Conservation (phyloP, 92 coral and sea anemone genomes). For the Metridium senile region DNA sequence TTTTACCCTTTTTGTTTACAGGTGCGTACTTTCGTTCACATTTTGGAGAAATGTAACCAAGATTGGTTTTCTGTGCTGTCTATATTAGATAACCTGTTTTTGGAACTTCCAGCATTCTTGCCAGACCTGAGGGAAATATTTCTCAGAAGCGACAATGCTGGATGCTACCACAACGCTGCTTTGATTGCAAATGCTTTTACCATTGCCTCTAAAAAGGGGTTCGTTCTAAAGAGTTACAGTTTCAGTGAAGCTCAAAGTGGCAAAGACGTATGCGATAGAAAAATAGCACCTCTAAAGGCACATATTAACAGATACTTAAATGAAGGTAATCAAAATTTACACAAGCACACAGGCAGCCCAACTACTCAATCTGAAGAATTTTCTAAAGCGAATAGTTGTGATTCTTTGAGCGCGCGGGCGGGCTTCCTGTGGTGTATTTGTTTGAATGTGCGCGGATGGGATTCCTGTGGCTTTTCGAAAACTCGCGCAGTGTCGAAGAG, state of each 20-base stretch:
- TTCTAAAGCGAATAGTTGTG: too few species aligned
- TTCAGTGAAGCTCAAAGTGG: constrained; percentile 55
- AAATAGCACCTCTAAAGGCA: constrained; percentile 51
- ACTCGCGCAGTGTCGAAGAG: too few species aligned
- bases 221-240: constrained; percentile 27
- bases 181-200: constrained; percentile 19
- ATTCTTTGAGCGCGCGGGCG: too few species aligned
- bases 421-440: too few species aligned
- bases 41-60: constrained; percentile 41
- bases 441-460: too few species aligned
- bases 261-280: constrained; percentile 53
- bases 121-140: constrained; percentile 43
- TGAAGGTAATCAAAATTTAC: constrained; percentile 29
- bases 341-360: constrained; percentile 21
- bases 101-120: constrained; percentile 16
- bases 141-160: constrained; percentile 60
- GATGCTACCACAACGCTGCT: constrained; percentile 56
- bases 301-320: constrained; percentile 39
- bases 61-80: constrained; percentile 60
- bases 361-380: too few species aligned
- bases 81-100: constrained; percentile 35
- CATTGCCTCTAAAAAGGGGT: constrained; percentile 25
- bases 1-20: constrained; percentile 11
- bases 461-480: too few species aligned
- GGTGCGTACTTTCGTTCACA: constrained; percentile 47